Evolutionary conservation across 2,888 invertebrate species (phyloP), one percentile per base, ranked within the genome.

Genomic region (Agrilus cyanescens): DNA sequence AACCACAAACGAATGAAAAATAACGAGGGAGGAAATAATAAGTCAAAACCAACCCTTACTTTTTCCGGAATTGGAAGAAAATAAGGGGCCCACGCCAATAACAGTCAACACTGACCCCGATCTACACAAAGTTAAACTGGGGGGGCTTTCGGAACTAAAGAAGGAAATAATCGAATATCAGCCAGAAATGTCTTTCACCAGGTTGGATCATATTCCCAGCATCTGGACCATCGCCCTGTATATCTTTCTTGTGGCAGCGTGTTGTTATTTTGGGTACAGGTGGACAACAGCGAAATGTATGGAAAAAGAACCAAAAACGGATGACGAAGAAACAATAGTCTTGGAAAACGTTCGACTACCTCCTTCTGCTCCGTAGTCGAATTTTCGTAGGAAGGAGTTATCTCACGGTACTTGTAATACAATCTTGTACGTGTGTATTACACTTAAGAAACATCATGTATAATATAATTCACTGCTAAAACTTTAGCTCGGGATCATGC

Each of bases 311-410:
- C 7, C 10, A 12, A 34, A 8, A 12, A 34, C 7, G 13, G 12
- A 12, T 7, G 13, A 34, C 34, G 7, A 8, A 34, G n/a, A 10
- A 12, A 34, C 12, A 12, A 34, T 7, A 12, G 10, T 13, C 7
- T n/a, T 34, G 7, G n/a, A 7, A 12, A 13, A 34, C 34, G 34
- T 34, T 34, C 34, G 13, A 34, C 34, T 34, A n/a, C 34, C 34
- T 34, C 34, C n/a, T 34, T n/a, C n/a, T 12, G 7, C 34, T 34
- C 8, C 34, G 34, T 34, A 34, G 34, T 34, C 12, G 34, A 34
- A 34, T 34, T 13, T 34, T 34, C 34, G 34, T n/a, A 13, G 34
- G 34, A 13, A 34, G 34, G 34, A 34, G 13, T 34, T 34, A 34
- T 12, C 10, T 34, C 12, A 34, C 7, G n/a, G 34, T 12, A 31